Base-by-base conservation (phyloP, 2,888 invertebrate genomes). In the Orthosia incerta region DNA sequence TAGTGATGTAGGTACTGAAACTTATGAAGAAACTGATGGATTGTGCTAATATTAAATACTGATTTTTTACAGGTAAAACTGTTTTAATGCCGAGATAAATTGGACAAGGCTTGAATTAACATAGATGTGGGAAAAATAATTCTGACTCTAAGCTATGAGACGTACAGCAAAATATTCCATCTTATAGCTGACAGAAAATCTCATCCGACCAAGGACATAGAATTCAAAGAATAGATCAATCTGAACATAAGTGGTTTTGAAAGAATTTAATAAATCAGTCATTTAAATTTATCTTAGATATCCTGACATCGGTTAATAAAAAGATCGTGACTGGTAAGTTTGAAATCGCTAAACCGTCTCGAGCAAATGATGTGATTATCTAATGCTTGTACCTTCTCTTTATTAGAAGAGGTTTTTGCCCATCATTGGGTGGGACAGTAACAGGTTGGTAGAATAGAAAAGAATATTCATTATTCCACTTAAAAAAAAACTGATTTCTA, bases 41-140 rank as follows among this genome's bases (percentile, higher is more conserved):
- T 61, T 5, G 16, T 48, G 50, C 62, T n/a, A 45, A 77, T 64
- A 71, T 81, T 63, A 13, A n/a, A 62, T 62, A 26, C 13, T 3
- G 31, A 50, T 2, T 66, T 56, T 67, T 67, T 50, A 48, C 26
- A 23, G 13, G 15, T 13, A 31, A 20, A 50, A 0, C 39, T 46
- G 26, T 57, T 31, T 26, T 56, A 20, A 18, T 45, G 26, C 50
- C 12, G 20, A 50, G 4, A 31, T 23, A 46, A 57, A 57, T 39
- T 26, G 68, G 13, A 1, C 16, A 46, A 78, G 71, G 13, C n/a
- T 61, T 50, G 4, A 46, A 46, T 48, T 46, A 23, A 57, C 13
- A 12, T 51, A 51, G 11, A 26, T 23, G n/a, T 16, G 16, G 16
- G 20, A 45, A 16, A 18, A 55, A 45, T 1, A 55, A 45, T 26